Base-by-base conservation (phyloP, 2,113 vertebrate genomes). In the Tetraodon nigroviridis region DNA sequence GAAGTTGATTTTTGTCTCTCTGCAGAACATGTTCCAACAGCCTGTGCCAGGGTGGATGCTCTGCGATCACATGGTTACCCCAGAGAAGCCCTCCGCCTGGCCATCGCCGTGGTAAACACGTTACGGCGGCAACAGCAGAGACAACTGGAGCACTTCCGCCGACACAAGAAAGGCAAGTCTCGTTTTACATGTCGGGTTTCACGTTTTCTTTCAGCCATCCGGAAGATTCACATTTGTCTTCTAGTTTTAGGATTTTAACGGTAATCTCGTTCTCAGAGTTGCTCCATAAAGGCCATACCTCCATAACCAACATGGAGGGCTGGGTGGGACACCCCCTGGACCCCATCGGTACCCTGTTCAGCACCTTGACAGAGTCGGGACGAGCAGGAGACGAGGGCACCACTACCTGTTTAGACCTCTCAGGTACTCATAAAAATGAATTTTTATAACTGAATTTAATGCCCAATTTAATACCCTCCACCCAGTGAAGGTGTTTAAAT, bases 291-390 rank as follows among this genome's bases (percentile, higher is more conserved):
- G 96, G 92, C 57, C 86, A 93, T 65, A 98, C 94, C 20, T 95
- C 93, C 45, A 89, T 96, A 82, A 97, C 92, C 0, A 98, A 96
- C 85, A 90, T 95, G 76, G 97, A 98, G 88, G 97, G 97, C 78
- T 99, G 97, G 96, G 97, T 99, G 65, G 97, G 97, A 51, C 97
- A 99, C 76, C 97, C 97, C 2, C 76, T 99, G 78, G 96, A 99
- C 60, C 97, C 97, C 7, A 92, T 98, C 64, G 95, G 97, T 5
- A 98, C 95, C 7, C 92, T 99, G 54, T 99, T 98, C 69, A 93
- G 93, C 89, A 98, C 94, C 58, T 90, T 99, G 48, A 98, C 95
- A 80, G 97, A 98, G 89, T 93, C 93, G 6, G 96, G 94, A 61
- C 91, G 89, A 49, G 88, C 80, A 4, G 91, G 93, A 44, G 95